Evolutionary conservation across 2,888 invertebrate species (phyloP), one percentile per base, ranked within the genome.

Genomic region (Cyrtodaria siliqua): DNA sequence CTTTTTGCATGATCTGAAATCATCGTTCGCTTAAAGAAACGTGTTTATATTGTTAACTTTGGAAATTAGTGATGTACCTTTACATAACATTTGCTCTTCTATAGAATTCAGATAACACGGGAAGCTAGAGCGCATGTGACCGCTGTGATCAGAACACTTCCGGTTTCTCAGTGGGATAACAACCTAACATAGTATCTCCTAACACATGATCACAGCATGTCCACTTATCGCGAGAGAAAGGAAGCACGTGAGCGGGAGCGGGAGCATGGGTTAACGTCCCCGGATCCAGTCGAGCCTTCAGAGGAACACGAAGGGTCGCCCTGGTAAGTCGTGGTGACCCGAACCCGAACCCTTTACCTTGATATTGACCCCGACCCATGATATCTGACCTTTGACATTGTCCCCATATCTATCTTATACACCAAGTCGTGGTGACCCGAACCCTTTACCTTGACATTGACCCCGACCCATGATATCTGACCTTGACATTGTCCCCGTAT

Each of bases 151-250:
- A 33, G 33, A 4, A 33, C 4, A 33, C 33, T 33, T 33, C 33
- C 56, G 56, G 33, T 56, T 66, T 49, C 50, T 53, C 59, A 52
- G 69, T 55, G 52, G 63, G 69, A 68, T 69, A 69, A 74, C 63
- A 68, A 64, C 69, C 63, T 63, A 75, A 68, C 68, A 69, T 69
- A 63, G 57, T 33, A n/a, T 33, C 33, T 33, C 4, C 56, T 24
- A 33, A 8, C 33, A 33, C 33, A 33, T 33, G 33, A 33, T 33
- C 33, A 50, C 71, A 67, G 62, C 20, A 67, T 77, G 77, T 62
- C 71, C 24, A 69, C 69, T 20, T 77, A 77, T 62, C 67, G 71
- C 23, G 77, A 71, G 44, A 62, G 77, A 29, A 47, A 56, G 47
- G 74, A 74, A 38, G 62, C 62, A 18, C 66, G 71, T 16, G 71